Evolutionary conservation across 2,888 invertebrate genomes (phyloP).

Genomic region (Clepsis dumicolana): DNA sequence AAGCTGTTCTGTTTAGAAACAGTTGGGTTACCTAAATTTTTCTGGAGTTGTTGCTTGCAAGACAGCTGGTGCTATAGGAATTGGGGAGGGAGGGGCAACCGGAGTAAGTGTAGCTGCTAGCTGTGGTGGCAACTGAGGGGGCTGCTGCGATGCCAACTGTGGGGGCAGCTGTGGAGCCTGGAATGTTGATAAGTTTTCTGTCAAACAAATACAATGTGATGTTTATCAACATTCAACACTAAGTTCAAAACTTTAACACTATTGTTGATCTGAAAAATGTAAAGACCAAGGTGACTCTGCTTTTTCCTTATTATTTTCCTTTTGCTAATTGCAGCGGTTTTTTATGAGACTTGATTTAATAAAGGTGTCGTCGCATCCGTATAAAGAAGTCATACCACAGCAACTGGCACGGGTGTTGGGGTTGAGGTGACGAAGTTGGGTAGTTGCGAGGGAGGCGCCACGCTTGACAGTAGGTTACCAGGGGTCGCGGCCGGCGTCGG

Average conservation of each 20-base stretch:
- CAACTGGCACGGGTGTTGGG: constrained; percentile 45
- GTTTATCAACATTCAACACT: too few species aligned
- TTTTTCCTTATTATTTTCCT: too few species aligned
- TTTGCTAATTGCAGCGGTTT: too few species aligned
- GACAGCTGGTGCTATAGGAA: constrained; percentile 60
- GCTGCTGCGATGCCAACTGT: constrained; percentile 1
- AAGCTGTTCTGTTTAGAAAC: too few species aligned
- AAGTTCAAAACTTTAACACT: not conserved
- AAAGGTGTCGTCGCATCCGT: too few species aligned
- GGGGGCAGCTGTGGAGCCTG: constrained; percentile 1
- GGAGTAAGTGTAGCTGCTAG: constrained; percentile 28
- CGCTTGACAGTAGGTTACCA: constrained; percentile 88
- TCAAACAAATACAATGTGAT: too few species aligned
- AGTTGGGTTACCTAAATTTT: constrained; percentile 65
- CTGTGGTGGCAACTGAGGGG: constrained; percentile 26
- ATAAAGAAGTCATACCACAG: constrained; percentile 19
- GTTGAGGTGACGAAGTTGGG: constrained; percentile 88
- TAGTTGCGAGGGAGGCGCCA: constrained; percentile 89
- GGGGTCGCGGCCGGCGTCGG: constrained; percentile 76
- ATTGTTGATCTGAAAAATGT: too few species aligned
- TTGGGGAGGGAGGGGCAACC: constrained; percentile 42
- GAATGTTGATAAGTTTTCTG: not conserved
- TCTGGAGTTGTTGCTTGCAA: constrained; percentile 61
- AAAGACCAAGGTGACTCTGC: too few species aligned
- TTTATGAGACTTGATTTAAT: not conserved